Percentiles rank a stretch among this genome's conserved stretches.
These are phyloP conservation scores for Lepisosteus osseus DNA, from an alignment of 2,113 vertebrate species.

Conservation along the genomic window DNA sequence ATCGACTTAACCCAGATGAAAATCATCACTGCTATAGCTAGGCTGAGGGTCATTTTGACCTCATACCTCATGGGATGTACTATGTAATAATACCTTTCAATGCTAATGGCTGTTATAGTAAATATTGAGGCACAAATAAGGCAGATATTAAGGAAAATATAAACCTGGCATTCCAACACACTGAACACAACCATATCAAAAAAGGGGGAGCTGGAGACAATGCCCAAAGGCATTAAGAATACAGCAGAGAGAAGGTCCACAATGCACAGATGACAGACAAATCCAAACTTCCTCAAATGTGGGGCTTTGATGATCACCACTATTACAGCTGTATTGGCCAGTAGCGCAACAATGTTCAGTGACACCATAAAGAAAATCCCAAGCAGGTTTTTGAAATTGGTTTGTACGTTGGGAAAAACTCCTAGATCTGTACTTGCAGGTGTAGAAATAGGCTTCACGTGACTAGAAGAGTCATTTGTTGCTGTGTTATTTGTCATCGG, in stretches of 20 bases:
- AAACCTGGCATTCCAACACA: slow-evolving; percentile 71
- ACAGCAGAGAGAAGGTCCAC: slow-evolving; percentile 86
- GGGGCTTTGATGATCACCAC: slow-evolving; percentile 79
- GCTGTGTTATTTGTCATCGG: slow-evolving; percentile 38
- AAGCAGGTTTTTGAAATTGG: slow-evolving; percentile 64
- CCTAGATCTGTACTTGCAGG: slow-evolving; percentile 47
- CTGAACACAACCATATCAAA: slow-evolving; percentile 75
- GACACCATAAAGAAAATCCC: slow-evolving; percentile 79
- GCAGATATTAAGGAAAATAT: slow-evolving; percentile 79
- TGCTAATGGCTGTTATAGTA: slow-evolving; percentile 81
- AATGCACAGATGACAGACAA: slow-evolving; percentile 83
- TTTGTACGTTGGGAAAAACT: slow-evolving; percentile 45
- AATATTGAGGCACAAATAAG: slow-evolving; percentile 86
- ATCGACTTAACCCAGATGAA: slow-evolving; percentile 77
- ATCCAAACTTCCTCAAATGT: slow-evolving; percentile 80
- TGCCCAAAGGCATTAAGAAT: slow-evolving; percentile 85
- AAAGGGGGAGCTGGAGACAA: slow-evolving; percentile 77
- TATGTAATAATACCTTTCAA: slow-evolving; percentile 91
- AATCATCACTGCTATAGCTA: slow-evolving; percentile 68
- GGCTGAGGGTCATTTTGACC: slow-evolving; percentile 77
- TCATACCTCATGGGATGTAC: slow-evolving; percentile 87
- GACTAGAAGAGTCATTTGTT: slow-evolving; percentile 47
- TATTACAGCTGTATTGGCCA: slow-evolving; percentile 80
- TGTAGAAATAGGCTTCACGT: slow-evolving; percentile 46
- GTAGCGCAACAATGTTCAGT: slow-evolving; percentile 73